phyloP scores from a whole-genome alignment of 2,888 invertebrate species.

The Cremastinae sp. region DNA sequence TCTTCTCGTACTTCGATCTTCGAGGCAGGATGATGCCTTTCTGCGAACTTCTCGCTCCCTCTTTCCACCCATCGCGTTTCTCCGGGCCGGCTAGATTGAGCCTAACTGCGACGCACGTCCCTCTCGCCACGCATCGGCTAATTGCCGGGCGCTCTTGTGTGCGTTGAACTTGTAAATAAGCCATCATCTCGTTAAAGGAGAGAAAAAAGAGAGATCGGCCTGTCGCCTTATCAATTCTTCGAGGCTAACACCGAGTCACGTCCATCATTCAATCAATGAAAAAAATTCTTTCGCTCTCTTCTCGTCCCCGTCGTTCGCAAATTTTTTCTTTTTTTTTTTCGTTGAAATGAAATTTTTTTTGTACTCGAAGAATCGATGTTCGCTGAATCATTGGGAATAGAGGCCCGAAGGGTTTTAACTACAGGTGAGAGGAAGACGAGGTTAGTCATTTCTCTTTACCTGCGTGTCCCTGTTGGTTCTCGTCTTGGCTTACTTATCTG shows the following conservation, averaged over 20 bases:
- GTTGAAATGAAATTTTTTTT: too few species aligned
- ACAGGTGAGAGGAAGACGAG: not conserved
- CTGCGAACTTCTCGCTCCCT: not conserved
- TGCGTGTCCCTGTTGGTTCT: constrained; percentile 60
- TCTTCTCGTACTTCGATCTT: constrained; percentile 27
- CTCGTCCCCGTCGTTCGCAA: too few species aligned
- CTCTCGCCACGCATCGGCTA: constrained; percentile 43
- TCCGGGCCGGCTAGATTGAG: not conserved
- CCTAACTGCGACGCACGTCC: not conserved
- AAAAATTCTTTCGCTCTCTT: constrained; percentile 18
- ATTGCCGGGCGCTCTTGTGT: constrained; percentile 46
- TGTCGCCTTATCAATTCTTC: constrained; percentile 6
- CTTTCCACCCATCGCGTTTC: constrained; percentile 22
- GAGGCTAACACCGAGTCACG: constrained; percentile 3
- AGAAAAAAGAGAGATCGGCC: not conserved
- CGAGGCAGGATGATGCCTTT: constrained; percentile 15
- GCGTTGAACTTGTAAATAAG: constrained; percentile 63
- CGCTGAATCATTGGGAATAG: not conserved
- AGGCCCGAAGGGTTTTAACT: not conserved
- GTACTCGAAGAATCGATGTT: too few species aligned
- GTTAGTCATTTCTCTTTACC: constrained; percentile 4
- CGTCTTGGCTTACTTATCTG: constrained; percentile 77
- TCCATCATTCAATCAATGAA: constrained; percentile 54
- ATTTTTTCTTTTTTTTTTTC: too few species aligned
- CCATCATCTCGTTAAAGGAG: constrained; percentile 66